Base-by-base conservation (phyloP, 1,140 invertebrate species). In the Augochlora pura region DNA sequence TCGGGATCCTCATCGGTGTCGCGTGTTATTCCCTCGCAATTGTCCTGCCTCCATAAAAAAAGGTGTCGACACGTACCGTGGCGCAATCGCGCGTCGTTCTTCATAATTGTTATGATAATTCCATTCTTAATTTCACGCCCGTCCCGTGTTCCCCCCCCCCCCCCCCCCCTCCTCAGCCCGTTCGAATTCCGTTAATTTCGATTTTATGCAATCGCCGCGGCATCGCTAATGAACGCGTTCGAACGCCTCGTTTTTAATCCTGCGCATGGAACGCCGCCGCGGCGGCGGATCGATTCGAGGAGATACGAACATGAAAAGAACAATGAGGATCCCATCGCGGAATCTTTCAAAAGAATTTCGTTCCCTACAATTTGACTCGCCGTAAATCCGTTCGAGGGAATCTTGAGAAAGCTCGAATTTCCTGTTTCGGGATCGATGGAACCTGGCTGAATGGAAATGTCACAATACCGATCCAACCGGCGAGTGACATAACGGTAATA, bases 31-130 rank as follows among this genome's bases (percentile, higher is more conserved):
- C 66, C 66, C 23, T 68, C n/a, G 72, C 65, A 16, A 75, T 64
- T 80, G 65, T 65, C 52, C 57, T 65, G 42, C 52, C 59, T 59
- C 10, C 39, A 52, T 27, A 64, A 49, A 65, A 80, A 70, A 73
- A 75, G 64, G 60, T 70, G 77, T 75, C 81, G 77, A 65, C 80
- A 59, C 39, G 64, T 16, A 32, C 46, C 23, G 42, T 81, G 52
- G 78, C 42, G 76, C 80, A 82, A 82, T 78, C 59, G 18, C 38
- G 70, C 39, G 42, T 71, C 39, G 65, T 62, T 52, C 66, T 0
- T 27, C 49, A 54, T 78, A 64, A 79, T 79, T 73, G 77, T 73
- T 49, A 79, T 79, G 71, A 65, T 79, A 73, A 73, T 73, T 49
- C 70, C 73, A 65, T 77, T 77, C 76, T 77, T 72, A 71, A 77